Percentiles rank a stretch among this genome's conserved stretches.
phyloP scores from a whole-genome alignment of 2,797 vertebrate genomes.

The Macroramphosus scolopax region DNA sequence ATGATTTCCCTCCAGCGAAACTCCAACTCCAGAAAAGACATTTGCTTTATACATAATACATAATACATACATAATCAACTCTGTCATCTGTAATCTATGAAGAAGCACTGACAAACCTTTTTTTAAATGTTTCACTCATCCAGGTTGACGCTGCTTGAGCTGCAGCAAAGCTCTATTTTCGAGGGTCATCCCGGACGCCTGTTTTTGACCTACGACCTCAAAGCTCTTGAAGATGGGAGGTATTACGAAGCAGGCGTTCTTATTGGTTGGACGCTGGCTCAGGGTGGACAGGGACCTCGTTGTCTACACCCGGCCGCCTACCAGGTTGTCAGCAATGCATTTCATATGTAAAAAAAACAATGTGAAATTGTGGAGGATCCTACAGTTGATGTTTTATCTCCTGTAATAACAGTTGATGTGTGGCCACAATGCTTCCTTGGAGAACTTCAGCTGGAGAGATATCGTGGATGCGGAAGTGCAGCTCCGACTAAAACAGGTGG shows the following conservation, averaged over 20 bases:
- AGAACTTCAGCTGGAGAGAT: slow-evolving; percentile 63
- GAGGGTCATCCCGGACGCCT: slow-evolving; percentile 65
- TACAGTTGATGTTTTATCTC: no score
- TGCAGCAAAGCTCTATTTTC: slow-evolving; percentile 64
- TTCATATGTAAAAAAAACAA: background rate
- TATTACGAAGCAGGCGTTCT: slow-evolving; percentile 71
- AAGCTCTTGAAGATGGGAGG: slow-evolving; percentile 59
- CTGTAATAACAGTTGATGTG: slow-evolving; percentile 65
- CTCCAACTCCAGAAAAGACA: no score
- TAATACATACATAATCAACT: no score
- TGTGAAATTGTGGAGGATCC: background rate
- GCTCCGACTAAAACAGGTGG: slow-evolving; percentile 62
- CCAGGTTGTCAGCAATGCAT: slow-evolving; percentile 40
- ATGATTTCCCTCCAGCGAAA: no score
- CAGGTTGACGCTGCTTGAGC: slow-evolving; percentile 65
- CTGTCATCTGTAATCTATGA: no score
- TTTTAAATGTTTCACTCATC: no score
- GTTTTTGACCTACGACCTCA: slow-evolving; percentile 66
- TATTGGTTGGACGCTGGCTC: slow-evolving; percentile 72
- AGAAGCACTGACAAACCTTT: no score
- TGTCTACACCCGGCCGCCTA: slow-evolving; percentile 68
- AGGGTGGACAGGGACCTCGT: slow-evolving; percentile 67
- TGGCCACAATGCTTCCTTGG: slow-evolving; percentile 46
- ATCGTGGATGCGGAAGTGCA: slow-evolving; percentile 59
- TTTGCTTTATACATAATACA: no score